A percentile compares a stretch with the other conserved stretches of the same genome.
Evolutionary conservation across 2,797 vertebrate genomes (phyloP).

Genomic region (Distichodus sexfasciatus): DNA sequence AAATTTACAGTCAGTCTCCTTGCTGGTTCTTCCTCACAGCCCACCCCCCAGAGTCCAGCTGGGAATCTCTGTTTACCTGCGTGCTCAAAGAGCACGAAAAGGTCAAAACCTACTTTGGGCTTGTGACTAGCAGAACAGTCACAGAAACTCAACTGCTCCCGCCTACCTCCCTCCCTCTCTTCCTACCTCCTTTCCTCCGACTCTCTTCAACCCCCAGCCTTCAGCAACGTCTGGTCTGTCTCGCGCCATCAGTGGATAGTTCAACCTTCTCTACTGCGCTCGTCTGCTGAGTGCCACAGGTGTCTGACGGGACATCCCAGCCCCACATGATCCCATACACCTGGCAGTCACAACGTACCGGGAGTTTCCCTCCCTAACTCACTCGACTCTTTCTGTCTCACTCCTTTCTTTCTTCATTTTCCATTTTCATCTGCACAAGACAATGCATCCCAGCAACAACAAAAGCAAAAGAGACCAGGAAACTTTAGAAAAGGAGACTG

Average conservation of each 20-base stretch:
- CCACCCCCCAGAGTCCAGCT: neutral
- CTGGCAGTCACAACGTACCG: slow-evolving; percentile 3
- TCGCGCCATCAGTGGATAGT: slow-evolving; percentile 24
- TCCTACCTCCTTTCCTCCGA: neutral
- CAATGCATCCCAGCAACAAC: neutral
- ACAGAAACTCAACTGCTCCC: neutral
- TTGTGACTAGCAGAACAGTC: neutral
- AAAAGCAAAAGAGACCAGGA: neutral
- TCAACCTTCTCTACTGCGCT: neutral
- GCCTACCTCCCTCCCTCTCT: neutral
- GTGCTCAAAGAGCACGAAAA: slow-evolving; percentile 5
- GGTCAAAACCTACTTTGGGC: slow-evolving; percentile 22
- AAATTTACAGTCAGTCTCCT: neutral
- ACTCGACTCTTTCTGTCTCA: neutral
- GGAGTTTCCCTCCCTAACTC: neutral
- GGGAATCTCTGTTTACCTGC: slow-evolving; percentile 13
- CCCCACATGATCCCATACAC: slow-evolving; percentile 8
- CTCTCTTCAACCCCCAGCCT: neutral
- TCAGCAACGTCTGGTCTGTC: neutral
- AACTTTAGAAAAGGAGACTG: no score
- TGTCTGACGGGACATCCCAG: slow-evolving; percentile 14
- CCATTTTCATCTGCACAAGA: neutral
- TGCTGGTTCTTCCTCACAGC: neutral
- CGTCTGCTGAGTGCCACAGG: slow-evolving; percentile 15
- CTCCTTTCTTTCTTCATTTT: neutral